These are phyloP conservation scores for Embiotoca jacksoni DNA, from an alignment of 2,113 vertebrate genomes.

Conservation along the genomic window DNA sequence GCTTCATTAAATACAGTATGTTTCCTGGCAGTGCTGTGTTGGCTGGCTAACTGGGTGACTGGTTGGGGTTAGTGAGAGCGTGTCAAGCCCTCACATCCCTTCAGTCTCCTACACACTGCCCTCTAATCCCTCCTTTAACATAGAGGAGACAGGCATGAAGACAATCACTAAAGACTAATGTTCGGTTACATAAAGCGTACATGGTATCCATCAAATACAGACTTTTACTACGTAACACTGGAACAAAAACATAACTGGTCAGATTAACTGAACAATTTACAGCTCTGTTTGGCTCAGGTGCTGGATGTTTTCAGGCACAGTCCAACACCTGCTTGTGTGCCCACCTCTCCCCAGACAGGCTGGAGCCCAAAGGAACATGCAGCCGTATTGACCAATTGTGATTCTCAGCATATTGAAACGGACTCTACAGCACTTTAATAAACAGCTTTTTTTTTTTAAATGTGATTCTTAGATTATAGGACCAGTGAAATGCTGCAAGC, in stretches of 20 bases:
- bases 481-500: conserved; percentile 29
- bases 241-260: conserved; percentile 17
- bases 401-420: conserved; percentile 26
- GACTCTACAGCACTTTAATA: conserved; percentile 2
- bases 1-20: conserved; percentile 78
- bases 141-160: conserved; percentile 10
- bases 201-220: background rate
- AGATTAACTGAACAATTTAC: conserved; percentile 34
- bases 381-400: conserved; percentile 23
- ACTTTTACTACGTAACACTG: conserved; percentile 30
- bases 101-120: conserved; percentile 11
- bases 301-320: conserved; percentile 31
- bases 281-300: conserved; percentile 29
- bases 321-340: conserved; percentile 43
- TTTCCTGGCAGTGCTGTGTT: conserved; percentile 76
- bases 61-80: conserved; percentile 42
- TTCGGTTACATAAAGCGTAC: conserved; percentile 1
- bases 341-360: conserved; percentile 28
- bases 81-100: conserved; percentile 42
- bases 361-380: conserved; percentile 4
- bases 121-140: conserved; percentile 18
- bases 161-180: conserved; percentile 13
- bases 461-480: background rate
- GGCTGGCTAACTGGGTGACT: conserved; percentile 48
- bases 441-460: conserved; percentile 27